A percentile compares a stretch with the other conserved stretches of the same genome.
These are phyloP conservation scores for Bufotes viridis DNA, from an alignment of 2,797 vertebrate genomes.

Conservation along the genomic window DNA sequence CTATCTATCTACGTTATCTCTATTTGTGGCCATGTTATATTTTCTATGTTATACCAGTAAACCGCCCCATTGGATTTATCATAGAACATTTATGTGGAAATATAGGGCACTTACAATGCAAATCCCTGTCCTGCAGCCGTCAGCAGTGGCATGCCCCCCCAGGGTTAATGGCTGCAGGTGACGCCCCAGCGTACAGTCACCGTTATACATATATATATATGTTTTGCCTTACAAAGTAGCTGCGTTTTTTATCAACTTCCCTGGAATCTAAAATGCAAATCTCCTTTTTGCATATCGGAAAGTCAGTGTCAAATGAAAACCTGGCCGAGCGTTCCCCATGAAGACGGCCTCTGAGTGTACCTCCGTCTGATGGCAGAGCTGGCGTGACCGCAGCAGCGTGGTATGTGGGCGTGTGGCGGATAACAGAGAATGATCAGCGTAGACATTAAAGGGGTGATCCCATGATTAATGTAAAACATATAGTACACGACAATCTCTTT, in stretches of 20 bases:
- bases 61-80: neutral
- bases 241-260: conserved; percentile 66
- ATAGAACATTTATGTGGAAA: neutral
- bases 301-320: neutral
- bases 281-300: conserved; percentile 74
- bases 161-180: neutral
- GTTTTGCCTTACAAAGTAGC: conserved; percentile 79
- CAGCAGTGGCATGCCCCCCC: neutral
- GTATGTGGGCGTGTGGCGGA: neutral
- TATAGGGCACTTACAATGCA: neutral
- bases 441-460: too few relatives aligned
- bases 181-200: neutral
- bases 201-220: conserved; percentile 46
- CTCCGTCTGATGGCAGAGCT: neutral
- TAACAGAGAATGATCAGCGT: neutral
- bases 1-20: too few relatives aligned
- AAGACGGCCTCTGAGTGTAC: neutral
- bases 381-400: too few relatives aligned
- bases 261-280: conserved; percentile 82
- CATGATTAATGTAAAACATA: too few relatives aligned
- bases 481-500: too few relatives aligned
- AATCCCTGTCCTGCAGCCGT: neutral
- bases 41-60: neutral
- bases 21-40: too few relatives aligned
- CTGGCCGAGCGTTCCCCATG: neutral